A percentile compares a stretch with the other conserved stretches of the same genome.
Evolutionary conservation across 2,113 vertebrate genomes (phyloP).

Genomic region (Scolopax mira): DNA sequence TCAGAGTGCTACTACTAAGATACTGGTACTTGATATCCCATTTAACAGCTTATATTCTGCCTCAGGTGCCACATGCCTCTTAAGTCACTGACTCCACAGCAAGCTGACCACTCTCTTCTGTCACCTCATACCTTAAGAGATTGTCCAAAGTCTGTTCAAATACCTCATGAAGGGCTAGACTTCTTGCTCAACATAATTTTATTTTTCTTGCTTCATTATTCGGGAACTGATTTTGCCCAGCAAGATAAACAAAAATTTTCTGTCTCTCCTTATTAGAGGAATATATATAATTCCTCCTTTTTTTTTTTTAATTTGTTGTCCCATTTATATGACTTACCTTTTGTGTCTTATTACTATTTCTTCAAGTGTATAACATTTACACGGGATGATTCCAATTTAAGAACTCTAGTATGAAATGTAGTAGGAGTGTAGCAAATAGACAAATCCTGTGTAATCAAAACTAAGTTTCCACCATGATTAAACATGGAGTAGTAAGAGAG

Average conservation of each 20-base stretch:
- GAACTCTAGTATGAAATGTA: conserved; percentile 1
- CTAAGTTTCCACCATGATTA: neutral
- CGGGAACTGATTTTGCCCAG: neutral
- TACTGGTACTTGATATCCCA: neutral
- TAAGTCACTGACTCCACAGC: neutral
- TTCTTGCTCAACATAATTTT: neutral
- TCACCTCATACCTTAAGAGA: neutral
- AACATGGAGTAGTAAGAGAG: neutral
- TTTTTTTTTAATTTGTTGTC: neutral
- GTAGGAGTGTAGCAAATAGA: neutral
- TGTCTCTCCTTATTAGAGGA: neutral
- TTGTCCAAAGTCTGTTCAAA: neutral
- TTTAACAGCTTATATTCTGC: neutral
- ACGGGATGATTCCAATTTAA: neutral
- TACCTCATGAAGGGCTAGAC: neutral
- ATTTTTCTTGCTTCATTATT: neutral
- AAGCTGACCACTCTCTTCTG: neutral
- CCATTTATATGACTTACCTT: neutral
- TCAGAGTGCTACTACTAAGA: neutral
- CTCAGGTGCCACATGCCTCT: neutral
- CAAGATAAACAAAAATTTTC: neutral
- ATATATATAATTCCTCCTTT: neutral
- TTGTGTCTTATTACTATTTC: neutral
- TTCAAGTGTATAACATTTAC: neutral
- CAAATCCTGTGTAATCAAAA: conserved; percentile 11